phyloP scores from a whole-genome alignment of 2,888 invertebrate species.

The Amaurobius ferox region DNA sequence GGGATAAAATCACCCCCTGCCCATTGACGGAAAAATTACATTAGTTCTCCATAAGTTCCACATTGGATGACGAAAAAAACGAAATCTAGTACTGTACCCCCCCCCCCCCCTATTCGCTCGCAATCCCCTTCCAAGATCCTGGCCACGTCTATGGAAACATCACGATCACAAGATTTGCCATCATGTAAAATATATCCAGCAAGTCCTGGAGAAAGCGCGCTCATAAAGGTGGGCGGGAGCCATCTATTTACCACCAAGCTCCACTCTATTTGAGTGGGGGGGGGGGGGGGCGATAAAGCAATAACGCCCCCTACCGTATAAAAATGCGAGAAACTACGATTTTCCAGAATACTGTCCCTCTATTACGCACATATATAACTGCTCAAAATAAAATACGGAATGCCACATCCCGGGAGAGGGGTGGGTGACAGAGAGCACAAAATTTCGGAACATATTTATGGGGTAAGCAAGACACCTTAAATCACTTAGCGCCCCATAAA shows the following conservation, averaged over 20 bases:
- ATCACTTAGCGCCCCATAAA: constrained; percentile 66
- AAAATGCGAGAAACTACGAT: neutral
- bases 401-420: neutral
- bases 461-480: constrained; percentile 59
- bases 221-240: too few species aligned
- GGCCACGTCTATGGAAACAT: too few species aligned
- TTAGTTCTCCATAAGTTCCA: too few species aligned
- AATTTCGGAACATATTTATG: constrained; percentile 57
- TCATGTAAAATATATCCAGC: constrained; percentile 60
- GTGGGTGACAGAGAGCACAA: neutral
- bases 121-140: too few species aligned
- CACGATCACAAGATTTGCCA: neutral
- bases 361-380: constrained; percentile 32
- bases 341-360: constrained; percentile 23
- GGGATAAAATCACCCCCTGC: too few species aligned
- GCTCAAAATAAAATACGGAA: constrained; percentile 30
- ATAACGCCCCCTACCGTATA: neutral
- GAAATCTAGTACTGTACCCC: too few species aligned
- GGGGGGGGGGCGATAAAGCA: too few species aligned
- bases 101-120: too few species aligned
- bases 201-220: constrained; percentile 10
- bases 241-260: constrained; percentile 30
- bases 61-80: too few species aligned
- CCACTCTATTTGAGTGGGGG: constrained; percentile 29
- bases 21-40: too few species aligned